Evolutionary conservation across 2,797 vertebrate species (phyloP), one percentile per base, ranked within the genome.

Genomic region (Coregonus sp.): DNA sequence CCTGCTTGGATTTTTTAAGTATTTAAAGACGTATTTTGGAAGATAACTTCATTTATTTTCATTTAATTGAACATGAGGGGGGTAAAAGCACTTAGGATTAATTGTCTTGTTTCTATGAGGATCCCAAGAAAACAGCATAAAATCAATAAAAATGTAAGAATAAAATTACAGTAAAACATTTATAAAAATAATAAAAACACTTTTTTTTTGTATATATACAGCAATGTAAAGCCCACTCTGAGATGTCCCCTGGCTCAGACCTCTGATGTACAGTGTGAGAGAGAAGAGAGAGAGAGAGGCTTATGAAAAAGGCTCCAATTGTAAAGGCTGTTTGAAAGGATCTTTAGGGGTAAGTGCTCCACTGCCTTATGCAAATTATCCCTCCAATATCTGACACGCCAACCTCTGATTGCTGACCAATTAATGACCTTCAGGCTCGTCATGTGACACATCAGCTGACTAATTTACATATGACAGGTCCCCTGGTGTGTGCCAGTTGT

Each of bases 331-430:
- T 86, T 71, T 88, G 79, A 86, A 86, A 86, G 74, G 75, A 78
- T 83, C 86, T 81, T 77, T 75, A 86, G 72, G 72, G 74, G 75
- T 80, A 85, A 81, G 82, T 76, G 81, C 83, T 83, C 67, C 80
- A 79, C 86, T 83, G 84, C 82, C 82, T 87, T 89, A 93, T 92
- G 92, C 90, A 93, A 92, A 93, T 92, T 73, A 89, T 81, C 81
- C 4, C 88, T 80, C 86, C 79, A 81, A 86, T 87, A 90, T 91
- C 89, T 90, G 89, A 88, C 90, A 86, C 72, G 87, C 89, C 91
- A 89, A 75, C 91, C 85, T 91, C 91, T 91, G 88, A 91, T 90
- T 86, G 89, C 89, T 93, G 91, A 93, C 92, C 93, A 92, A 90
- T 93, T 93, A 92, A 92, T 92, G 92, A 92, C 91, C 90, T 91